These are phyloP conservation scores for Lucilia cuprina DNA, from an alignment of 1,140 invertebrate genomes.

Conservation along the genomic window DNA sequence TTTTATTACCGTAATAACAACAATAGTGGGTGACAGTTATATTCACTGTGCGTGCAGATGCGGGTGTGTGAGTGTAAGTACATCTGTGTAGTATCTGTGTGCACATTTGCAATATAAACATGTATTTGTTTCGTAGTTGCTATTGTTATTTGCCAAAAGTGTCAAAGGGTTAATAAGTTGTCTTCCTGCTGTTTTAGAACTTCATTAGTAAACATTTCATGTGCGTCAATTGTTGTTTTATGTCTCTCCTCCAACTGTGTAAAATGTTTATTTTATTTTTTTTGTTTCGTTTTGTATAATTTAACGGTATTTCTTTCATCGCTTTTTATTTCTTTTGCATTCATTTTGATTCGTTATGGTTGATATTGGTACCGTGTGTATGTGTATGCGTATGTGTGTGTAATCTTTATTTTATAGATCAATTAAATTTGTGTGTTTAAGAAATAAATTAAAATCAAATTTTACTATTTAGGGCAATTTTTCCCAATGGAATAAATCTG, in stretches of 20 bases:
- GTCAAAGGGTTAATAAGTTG: constrained; percentile 43
- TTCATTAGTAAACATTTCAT: constrained; percentile 39
- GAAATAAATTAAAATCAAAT: not conserved
- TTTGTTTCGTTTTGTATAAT: not conserved
- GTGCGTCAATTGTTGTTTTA: constrained; percentile 20
- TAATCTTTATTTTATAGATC: constrained; percentile 23
- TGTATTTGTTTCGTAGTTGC: not conserved
- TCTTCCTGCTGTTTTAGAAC: constrained; percentile 41
- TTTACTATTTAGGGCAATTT: no score
- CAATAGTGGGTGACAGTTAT: not conserved
- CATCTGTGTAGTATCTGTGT: not conserved
- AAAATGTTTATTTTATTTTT: not conserved
- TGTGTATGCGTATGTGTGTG: not conserved
- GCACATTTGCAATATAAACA: not conserved
- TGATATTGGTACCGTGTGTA: not conserved
- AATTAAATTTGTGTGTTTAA: constrained; percentile 9
- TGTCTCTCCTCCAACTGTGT: not conserved
- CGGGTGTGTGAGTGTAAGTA: not conserved
- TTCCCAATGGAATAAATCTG: no score
- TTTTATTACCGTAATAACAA: constrained; percentile 37
- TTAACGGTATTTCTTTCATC: not conserved
- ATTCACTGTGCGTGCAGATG: not conserved
- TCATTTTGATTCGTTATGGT: constrained; percentile 21
- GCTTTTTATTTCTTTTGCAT: not conserved
- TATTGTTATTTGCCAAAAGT: constrained; percentile 32